Percentiles rank a stretch among this genome's conserved stretches.
These are phyloP conservation scores for Aepyceros melampus DNA, from an alignment of 2,113 vertebrate species.

Conservation along the genomic window DNA sequence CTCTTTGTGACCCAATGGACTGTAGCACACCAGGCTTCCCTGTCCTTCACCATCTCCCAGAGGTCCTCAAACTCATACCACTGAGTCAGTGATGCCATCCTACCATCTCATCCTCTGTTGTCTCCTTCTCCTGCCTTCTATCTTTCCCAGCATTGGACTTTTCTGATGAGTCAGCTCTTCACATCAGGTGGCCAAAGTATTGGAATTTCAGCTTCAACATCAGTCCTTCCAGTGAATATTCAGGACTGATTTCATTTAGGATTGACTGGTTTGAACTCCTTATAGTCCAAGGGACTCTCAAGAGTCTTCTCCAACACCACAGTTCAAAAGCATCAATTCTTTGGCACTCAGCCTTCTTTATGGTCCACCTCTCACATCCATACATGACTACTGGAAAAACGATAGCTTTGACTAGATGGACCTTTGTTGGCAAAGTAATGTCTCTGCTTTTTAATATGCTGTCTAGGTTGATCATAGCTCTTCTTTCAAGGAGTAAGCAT, in stretches of 20 bases:
- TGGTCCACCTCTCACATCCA: neutral
- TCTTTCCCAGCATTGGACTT: neutral
- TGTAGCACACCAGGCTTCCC: neutral
- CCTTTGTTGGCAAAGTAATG: neutral
- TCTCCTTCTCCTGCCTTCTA: neutral
- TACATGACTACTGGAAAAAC: neutral
- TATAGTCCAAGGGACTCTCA: neutral
- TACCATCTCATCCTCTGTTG: neutral
- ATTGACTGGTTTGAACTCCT: neutral
- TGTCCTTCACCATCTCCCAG: neutral
- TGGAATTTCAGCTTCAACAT: neutral
- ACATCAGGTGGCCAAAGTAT: neutral
- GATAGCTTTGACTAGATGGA: neutral
- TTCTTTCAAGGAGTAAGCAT: neutral
- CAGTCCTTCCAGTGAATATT: neutral
- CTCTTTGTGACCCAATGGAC: neutral
- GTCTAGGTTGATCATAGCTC: neutral
- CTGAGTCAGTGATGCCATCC: neutral
- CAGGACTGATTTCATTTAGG: neutral
- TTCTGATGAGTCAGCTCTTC: neutral
- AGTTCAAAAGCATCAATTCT: neutral
- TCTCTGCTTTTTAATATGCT: neutral
- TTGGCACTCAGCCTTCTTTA: neutral
- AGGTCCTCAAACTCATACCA: neutral
- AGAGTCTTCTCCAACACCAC: neutral